These are phyloP conservation scores for Luperina testacea DNA, from an alignment of 2,888 invertebrate species.

Conservation along the genomic window DNA sequence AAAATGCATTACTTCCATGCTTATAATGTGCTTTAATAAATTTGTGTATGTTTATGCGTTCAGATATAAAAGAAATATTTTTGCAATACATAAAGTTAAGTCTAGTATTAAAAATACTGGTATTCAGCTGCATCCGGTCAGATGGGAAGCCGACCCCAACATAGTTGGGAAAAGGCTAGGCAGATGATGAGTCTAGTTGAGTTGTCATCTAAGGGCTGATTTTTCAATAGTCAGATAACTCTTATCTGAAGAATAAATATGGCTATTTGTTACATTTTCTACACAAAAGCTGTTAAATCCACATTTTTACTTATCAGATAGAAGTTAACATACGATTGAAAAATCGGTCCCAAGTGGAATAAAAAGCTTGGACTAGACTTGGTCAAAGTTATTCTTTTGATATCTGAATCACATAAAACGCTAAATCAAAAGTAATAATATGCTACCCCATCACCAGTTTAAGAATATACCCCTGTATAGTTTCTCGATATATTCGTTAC, in stretches of 20 bases:
- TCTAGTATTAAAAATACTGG: background rate
- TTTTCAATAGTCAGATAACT: too few relatives aligned
- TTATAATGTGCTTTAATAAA: constrained; percentile 76
- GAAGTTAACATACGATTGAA: too few relatives aligned
- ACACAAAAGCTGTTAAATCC: background rate
- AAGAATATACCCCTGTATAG: too few relatives aligned
- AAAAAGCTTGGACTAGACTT: background rate
- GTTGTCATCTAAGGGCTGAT: background rate
- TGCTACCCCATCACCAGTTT: background rate
- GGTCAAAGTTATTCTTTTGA: background rate
- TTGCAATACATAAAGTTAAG: background rate
- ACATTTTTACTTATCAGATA: too few relatives aligned
- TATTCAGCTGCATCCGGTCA: too few relatives aligned
- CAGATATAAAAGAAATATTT: background rate
- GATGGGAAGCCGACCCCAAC: too few relatives aligned
- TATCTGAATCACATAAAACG: background rate
- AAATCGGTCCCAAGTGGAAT: too few relatives aligned
- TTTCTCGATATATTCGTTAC: too few relatives aligned
- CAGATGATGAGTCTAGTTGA: background rate
- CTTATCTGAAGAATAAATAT: too few relatives aligned
- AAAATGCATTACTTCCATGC: constrained; percentile 75
- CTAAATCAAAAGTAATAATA: background rate
- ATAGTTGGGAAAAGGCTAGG: background rate
- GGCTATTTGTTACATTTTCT: too few relatives aligned
- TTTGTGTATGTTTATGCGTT: constrained; percentile 14